These are phyloP conservation scores for Steinernema scapterisci DNA, from an alignment of 2,888 invertebrate genomes.

Conservation along the genomic window DNA sequence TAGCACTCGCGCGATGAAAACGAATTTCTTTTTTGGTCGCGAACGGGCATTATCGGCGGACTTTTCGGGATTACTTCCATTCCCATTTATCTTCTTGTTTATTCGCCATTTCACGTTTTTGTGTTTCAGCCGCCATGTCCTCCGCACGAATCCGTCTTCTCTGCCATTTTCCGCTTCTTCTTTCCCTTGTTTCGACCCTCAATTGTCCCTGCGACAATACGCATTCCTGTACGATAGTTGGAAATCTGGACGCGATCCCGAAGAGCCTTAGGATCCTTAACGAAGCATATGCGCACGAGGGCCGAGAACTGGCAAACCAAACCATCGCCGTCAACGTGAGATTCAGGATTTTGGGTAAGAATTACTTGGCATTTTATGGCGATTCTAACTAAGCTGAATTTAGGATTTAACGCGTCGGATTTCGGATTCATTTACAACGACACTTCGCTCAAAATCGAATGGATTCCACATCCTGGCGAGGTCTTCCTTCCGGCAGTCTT, in stretches of 20 bases:
- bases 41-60: not conserved
- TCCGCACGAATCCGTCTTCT: too few relatives aligned
- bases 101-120: not conserved
- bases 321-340: not conserved
- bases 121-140: not conserved
- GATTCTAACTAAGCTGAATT: not conserved
- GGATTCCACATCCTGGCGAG: slow-evolving; percentile 14
- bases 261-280: not conserved
- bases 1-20: not conserved
- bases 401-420: slow-evolving; percentile 1
- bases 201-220: not conserved
- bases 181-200: not conserved
- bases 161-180: not conserved
- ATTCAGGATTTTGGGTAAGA: slow-evolving; percentile 2
- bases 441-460: slow-evolving; percentile 27
- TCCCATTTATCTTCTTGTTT: not conserved
- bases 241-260: not conserved
- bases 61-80: not conserved
- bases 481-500: slow-evolving; percentile 8
- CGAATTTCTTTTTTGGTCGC: not conserved
- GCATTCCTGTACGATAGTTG: not conserved
- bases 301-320: not conserved
- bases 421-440: slow-evolving; percentile 25
- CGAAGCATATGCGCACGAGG: not conserved
- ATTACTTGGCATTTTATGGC: not conserved